Conservation (phyloP, 92 coral and sea anemone species). For the Muricea muricata region DNA sequence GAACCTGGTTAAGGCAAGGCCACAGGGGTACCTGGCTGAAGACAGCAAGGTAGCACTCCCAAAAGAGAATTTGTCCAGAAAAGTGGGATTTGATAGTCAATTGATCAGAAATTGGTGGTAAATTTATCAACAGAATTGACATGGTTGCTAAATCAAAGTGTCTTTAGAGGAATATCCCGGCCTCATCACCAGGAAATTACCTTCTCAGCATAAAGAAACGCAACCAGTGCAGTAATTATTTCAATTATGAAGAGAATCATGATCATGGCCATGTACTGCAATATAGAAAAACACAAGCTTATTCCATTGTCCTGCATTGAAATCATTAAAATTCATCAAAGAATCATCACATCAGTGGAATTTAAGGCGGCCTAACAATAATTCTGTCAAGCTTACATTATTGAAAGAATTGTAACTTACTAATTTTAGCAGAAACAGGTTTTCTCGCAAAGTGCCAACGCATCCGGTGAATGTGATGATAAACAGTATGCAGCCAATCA, state of each 20-base stretch:
- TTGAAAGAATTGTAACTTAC: slow-evolving; percentile 57
- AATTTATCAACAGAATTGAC: too few relatives aligned
- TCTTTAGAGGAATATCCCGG: too few relatives aligned
- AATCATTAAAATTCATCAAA: too few relatives aligned
- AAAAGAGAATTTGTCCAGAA: too few relatives aligned
- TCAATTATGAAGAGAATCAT: slow-evolving; percentile 75
- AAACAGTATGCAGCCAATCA: slow-evolving; percentile 76
- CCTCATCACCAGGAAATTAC: slow-evolving; percentile 51
- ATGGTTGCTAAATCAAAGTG: too few relatives aligned
- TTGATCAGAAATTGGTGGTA: too few relatives aligned
- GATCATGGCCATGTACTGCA: slow-evolving; percentile 83
- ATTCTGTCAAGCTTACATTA: background rate
- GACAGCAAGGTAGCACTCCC: too few relatives aligned
- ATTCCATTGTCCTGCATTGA: too few relatives aligned
- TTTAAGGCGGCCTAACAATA: background rate
- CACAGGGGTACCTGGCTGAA: too few relatives aligned
- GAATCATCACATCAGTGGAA: too few relatives aligned
- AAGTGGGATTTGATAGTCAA: too few relatives aligned
- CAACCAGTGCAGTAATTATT: slow-evolving; percentile 76
- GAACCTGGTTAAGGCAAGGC: too few relatives aligned
- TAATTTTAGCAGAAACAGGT: slow-evolving; percentile 75
- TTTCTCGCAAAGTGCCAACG: slow-evolving; percentile 89
- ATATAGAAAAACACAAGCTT: background rate
- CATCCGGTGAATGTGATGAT: slow-evolving; percentile 91
- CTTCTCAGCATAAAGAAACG: slow-evolving; percentile 92